Base-by-base conservation (phyloP, 2,888 invertebrate genomes). In the Phalera bucephala region DNA sequence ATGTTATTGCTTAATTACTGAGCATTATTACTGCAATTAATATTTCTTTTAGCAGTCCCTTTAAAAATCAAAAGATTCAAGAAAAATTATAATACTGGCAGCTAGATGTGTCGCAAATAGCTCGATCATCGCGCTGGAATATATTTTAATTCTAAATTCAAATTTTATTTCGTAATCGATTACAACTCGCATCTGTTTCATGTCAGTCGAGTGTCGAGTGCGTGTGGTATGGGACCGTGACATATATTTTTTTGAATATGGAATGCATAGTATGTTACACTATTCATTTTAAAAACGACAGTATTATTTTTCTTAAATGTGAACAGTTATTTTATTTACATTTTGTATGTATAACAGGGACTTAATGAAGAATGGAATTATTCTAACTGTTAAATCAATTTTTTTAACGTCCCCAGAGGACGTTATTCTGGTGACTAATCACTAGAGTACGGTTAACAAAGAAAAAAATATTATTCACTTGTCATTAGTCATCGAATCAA, bases 131-230 rank as follows among this genome's bases (percentile, higher is more conserved):
- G 42, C 46, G 32, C 34, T 41, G 51, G 45, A 49, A 45, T 66
- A 62, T 62, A 65, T 65, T 58, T 56, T 60, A n/a, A 33, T 52
- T 52, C 38, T 46, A 46, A 38, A 65, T 51, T 59, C 46, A 49
- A 60, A 64, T 59, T n/a, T 51, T 55, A 61, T 67, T 62, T 54
- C 46, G 44, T 50, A 58, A 63, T 59, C 55, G 47, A 60, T 45
- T 45, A 43, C 53, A 52, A 45, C 43, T 43, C 48, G 48, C 48
- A 38, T 51, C 63, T 63, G 63, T 56, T 61, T 51, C 45, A 36
- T 57, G 50, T 68, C 57, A 45, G 3, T n/a, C 8, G n/a, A 21
- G 45, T 39, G 41, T 43, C 42, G 41, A 38, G 21, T 31, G 25
- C 32, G 21, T 23, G 31, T 19, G 35, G 43, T 40, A 28, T 20